phyloP scores from a whole-genome alignment of 2,888 invertebrate genomes.

The Morpho deidamia region DNA sequence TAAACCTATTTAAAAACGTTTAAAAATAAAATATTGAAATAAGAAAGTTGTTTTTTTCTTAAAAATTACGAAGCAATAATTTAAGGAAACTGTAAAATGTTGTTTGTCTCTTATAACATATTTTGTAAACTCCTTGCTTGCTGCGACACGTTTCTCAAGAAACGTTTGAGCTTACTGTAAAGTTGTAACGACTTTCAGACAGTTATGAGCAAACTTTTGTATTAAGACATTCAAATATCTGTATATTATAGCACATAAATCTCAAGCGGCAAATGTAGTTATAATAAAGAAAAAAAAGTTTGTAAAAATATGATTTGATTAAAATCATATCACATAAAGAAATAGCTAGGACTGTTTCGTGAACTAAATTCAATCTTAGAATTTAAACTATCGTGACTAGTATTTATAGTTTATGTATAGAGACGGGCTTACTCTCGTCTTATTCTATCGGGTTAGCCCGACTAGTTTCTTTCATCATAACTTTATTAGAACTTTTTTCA shows the following conservation, averaged over 20 bases:
- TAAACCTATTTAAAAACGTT: too few species aligned
- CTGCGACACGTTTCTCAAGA: slow-evolving; percentile 1
- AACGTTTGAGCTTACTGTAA: slow-evolving; percentile 6
- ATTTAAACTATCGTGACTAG: too few species aligned
- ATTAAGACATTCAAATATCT: slow-evolving; percentile 8
- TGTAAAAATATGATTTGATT: neutral
- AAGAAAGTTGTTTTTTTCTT: too few species aligned
- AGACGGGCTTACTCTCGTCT: too few species aligned
- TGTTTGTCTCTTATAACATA: slow-evolving; percentile 1
- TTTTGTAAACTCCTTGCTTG: neutral
- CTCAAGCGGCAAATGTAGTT: neutral
- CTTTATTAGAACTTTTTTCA: too few species aligned
- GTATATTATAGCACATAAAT: neutral
- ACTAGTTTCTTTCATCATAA: too few species aligned
- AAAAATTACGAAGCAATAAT: too few species aligned
- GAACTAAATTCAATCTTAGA: too few species aligned
- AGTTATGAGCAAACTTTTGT: slow-evolving; percentile 9
- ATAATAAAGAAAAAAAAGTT: neutral
- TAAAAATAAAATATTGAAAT: too few species aligned
- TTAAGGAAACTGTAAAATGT: slow-evolving; percentile 1
- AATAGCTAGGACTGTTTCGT: neutral
- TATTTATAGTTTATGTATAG: too few species aligned
- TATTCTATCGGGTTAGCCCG: too few species aligned
- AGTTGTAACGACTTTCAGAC: slow-evolving; percentile 11
- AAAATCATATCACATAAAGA: neutral